Conservation (phyloP, 1,140 invertebrate species). For the Tribolium madens region DNA sequence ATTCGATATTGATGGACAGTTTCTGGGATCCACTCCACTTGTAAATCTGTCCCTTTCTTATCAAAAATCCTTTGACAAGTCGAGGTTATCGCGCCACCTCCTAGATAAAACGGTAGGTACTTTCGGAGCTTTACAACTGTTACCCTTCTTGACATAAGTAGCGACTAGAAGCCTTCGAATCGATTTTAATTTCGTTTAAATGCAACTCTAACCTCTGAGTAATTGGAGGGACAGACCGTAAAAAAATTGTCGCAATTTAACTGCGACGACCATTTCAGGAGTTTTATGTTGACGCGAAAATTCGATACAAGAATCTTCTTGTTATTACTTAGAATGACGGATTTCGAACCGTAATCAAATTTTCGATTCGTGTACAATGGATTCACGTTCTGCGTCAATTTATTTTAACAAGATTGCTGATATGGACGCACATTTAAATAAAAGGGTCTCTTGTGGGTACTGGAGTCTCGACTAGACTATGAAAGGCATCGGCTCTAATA, state of each 20-base stretch:
- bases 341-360: constrained; percentile 7
- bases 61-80: neutral
- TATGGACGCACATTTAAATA: constrained; percentile 22
- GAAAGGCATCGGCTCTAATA: neutral
- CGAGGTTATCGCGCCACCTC: neutral
- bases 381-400: constrained; percentile 1
- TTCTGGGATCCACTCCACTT: constrained; percentile 25
- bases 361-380: neutral
- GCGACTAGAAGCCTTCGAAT: neutral
- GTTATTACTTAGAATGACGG: neutral
- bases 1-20: constrained; percentile 54
- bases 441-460: constrained; percentile 7
- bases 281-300: neutral
- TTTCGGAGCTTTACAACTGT: constrained; percentile 10
- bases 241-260: constrained; percentile 25
- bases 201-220: neutral
- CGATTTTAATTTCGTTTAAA: constrained; percentile 15
- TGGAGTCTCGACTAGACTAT: neutral
- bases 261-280: neutral
- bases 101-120: constrained; percentile 10
- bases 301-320: neutral
- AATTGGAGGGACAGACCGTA: neutral
- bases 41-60: constrained; percentile 24
- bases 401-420: constrained; percentile 21
- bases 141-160: constrained; percentile 5